Conservation (phyloP, 1,140 invertebrate genomes). For the Aphelinus atriplicis region DNA sequence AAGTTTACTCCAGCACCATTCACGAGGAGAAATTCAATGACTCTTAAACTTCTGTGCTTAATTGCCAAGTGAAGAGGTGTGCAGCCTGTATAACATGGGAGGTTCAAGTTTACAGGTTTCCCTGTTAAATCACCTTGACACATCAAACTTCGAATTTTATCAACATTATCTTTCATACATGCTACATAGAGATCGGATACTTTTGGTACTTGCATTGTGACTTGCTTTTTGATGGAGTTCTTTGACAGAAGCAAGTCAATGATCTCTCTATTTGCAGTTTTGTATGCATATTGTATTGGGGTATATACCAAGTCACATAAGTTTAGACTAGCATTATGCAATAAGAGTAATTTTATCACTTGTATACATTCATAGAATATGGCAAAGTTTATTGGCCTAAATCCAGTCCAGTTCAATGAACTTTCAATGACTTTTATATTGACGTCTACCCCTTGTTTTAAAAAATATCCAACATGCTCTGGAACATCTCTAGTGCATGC, state of each 20-base stretch:
- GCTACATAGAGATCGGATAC: neutral
- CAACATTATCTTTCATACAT: neutral
- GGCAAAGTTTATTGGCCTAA: constrained; percentile 8
- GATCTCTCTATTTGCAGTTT: constrained; percentile 3
- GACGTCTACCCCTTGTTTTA: neutral
- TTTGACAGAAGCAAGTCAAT: neutral
- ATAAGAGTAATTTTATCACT: neutral
- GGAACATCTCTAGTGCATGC: constrained; percentile 16
- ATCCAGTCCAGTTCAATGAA: neutral
- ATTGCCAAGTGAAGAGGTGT: constrained; percentile 13
- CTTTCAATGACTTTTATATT: neutral
- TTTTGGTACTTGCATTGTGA: neutral
- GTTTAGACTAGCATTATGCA: neutral
- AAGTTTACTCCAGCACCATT: neutral
- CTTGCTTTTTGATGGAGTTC: neutral
- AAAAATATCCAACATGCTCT: neutral
- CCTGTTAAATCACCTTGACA: neutral
- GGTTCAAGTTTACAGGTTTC: neutral
- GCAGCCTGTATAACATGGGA: neutral
- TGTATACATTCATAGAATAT: constrained; percentile 12
- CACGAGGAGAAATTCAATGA: neutral
- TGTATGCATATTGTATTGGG: constrained; percentile 9
- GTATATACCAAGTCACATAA: neutral
- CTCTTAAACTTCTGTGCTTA: neutral
- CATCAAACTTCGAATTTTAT: neutral